These are phyloP conservation scores for Clinocottus analis DNA, from an alignment of 2,113 vertebrate genomes.

Conservation along the genomic window DNA sequence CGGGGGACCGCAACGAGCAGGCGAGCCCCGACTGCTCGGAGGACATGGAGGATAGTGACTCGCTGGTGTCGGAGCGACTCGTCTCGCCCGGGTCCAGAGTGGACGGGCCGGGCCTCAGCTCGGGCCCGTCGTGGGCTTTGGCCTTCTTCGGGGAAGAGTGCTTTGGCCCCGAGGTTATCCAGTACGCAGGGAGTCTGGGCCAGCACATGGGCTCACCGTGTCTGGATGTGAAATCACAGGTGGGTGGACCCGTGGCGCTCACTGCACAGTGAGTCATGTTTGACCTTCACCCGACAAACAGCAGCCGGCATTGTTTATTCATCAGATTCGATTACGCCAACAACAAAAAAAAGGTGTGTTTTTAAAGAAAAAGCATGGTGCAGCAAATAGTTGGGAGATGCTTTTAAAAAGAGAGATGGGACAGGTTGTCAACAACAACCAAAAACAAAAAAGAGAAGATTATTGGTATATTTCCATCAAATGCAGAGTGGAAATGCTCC, in stretches of 20 bases:
- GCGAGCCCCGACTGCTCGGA: slow-evolving; percentile 66
- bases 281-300: slow-evolving; percentile 57
- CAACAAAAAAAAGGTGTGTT: not conserved
- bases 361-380: not conserved
- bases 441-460: not conserved
- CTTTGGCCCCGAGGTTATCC: slow-evolving; percentile 87
- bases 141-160: slow-evolving; percentile 90
- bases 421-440: not conserved
- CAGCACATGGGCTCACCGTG: slow-evolving; percentile 78
- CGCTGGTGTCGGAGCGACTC: slow-evolving; percentile 57
- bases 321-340: not conserved
- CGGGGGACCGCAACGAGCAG: slow-evolving; percentile 42
- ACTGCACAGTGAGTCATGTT: slow-evolving; percentile 41
- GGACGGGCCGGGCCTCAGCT: slow-evolving; percentile 48
- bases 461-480: not conserved
- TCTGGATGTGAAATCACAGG: slow-evolving; percentile 86
- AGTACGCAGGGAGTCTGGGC: slow-evolving; percentile 86
- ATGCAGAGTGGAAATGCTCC: slow-evolving; percentile 3
- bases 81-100: slow-evolving; percentile 51
- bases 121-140: slow-evolving; percentile 87
- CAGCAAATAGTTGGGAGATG: not conserved
- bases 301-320: slow-evolving; percentile 37
- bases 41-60: slow-evolving; percentile 77
- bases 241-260: no score
- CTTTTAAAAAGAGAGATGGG: no score